These are phyloP conservation scores for Sycon ciliatum DNA, from an alignment of 37 sponge, comb jelly and placozoan genomes.

Conservation along the genomic window DNA sequence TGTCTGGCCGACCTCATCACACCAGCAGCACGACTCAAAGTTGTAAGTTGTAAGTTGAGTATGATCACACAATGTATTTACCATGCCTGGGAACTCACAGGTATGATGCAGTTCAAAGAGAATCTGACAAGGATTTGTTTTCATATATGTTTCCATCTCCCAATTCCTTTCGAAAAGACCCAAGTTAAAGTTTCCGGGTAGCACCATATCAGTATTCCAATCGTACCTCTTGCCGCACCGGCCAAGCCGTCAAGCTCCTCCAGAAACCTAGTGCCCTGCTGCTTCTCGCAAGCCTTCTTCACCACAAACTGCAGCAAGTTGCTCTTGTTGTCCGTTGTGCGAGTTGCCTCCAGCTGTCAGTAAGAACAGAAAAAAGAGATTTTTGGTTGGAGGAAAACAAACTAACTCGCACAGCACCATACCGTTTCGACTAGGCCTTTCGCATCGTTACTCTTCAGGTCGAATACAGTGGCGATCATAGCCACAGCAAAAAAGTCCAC, in stretches of 20 bases:
- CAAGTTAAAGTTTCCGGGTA: not conserved
- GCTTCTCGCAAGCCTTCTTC: slow-evolving; percentile 31
- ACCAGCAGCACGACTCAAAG: no score
- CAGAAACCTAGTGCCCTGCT: slow-evolving; percentile 64
- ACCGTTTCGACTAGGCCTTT: no score
- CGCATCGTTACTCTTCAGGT: no score
- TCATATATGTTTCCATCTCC: not conserved
- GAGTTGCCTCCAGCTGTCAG: slow-evolving; percentile 42
- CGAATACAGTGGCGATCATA: no score
- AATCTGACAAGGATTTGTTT: not conserved
- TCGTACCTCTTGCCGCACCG: slow-evolving; percentile 56
- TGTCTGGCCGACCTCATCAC: no score
- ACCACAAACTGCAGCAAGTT: slow-evolving; percentile 61
- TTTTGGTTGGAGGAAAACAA: not conserved
- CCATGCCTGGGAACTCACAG: no score
- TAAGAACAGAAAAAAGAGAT: not conserved
- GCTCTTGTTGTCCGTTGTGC: slow-evolving; percentile 57
- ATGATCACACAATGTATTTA: no score
- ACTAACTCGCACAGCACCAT: no score
- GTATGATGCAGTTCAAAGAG: no score
- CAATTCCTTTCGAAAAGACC: not conserved
- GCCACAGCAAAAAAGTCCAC: no score
- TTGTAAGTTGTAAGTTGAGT: no score
- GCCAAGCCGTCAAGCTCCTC: slow-evolving; percentile 31
- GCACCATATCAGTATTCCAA: not conserved